Evolutionary conservation across 2,888 invertebrate species (phyloP), one percentile per base, ranked within the genome.

Genomic region (Spatulosminthurus flaviceps): DNA sequence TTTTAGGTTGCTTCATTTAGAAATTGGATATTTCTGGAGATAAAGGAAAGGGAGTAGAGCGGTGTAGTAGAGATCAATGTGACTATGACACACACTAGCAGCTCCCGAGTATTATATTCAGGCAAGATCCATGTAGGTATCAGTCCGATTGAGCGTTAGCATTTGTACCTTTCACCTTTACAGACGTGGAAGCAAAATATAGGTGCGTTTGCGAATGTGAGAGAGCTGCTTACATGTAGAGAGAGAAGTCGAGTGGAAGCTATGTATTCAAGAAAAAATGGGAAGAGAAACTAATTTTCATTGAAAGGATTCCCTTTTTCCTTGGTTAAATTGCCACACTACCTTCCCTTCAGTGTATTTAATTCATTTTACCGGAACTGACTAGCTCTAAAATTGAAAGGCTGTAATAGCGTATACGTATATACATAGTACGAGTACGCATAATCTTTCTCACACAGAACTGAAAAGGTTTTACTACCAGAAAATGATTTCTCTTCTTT

Each of bases 131-230:
- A 51, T n/a, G n/a, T n/a, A n/a, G 16, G 7, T 19, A 51, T 51
- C 51, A 19, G 16, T 51, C 51, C 51, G 51, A 51, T 11, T 11
- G 51, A 51, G 16, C 51, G 4, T 51, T 51, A 51, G 16, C 51
- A 7, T 51, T 51, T 51, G 51, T 51, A 51, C 51, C 51, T 51
- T 51, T 51, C 51, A 51, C 51, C 51, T 51, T 51, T 51, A n/a
- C 51, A 11, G 7, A 51, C 5, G 16, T 19, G 51, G 1, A 51
- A 16, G n/a, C n/a, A 2, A 51, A 51, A 51, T 51, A n/a, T n/a
- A 11, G 16, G 9, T 51, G 4, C 5, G 51, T 51, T n/a, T n/a
- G n/a, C n/a, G n/a, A 13, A 5, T n/a, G 51, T 51, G 16, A 19
- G 51, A 19, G n/a, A 7, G 13, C 41, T 41, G 13, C n/a, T 34